Conservation (phyloP, 2,113 vertebrate species). For the Tangachromis dhanisi region DNA sequence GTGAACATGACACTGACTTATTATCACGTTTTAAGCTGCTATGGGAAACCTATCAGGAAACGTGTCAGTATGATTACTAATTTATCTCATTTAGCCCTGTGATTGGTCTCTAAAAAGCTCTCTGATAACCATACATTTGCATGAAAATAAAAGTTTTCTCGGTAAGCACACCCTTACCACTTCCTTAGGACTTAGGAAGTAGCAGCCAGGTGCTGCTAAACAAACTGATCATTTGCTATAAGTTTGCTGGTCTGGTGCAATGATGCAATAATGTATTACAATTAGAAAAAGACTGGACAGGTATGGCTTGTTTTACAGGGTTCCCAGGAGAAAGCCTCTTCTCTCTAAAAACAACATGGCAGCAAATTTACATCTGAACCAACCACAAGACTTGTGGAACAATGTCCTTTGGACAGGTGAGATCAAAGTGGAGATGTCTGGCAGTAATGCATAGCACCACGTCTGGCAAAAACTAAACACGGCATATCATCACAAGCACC, state of each 20-base stretch:
- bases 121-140: neutral
- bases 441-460: neutral
- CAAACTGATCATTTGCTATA: neutral
- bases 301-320: neutral
- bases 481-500: neutral
- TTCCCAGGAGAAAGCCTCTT: neutral
- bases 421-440: neutral
- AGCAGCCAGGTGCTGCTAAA: neutral
- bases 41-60: neutral
- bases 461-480: neutral
- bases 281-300: neutral
- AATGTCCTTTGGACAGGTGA: neutral
- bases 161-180: neutral
- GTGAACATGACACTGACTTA: neutral
- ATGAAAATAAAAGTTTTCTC: neutral
- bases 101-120: neutral
- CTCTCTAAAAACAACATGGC: neutral
- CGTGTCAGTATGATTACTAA: neutral
- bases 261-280: neutral
- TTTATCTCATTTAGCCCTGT: neutral
- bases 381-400: neutral
- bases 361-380: neutral
- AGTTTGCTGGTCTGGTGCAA: neutral
- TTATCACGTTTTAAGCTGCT: neutral
- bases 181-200: neutral